phyloP scores from a whole-genome alignment of 2,113 vertebrate genomes.

The Cyanistes caeruleus region DNA sequence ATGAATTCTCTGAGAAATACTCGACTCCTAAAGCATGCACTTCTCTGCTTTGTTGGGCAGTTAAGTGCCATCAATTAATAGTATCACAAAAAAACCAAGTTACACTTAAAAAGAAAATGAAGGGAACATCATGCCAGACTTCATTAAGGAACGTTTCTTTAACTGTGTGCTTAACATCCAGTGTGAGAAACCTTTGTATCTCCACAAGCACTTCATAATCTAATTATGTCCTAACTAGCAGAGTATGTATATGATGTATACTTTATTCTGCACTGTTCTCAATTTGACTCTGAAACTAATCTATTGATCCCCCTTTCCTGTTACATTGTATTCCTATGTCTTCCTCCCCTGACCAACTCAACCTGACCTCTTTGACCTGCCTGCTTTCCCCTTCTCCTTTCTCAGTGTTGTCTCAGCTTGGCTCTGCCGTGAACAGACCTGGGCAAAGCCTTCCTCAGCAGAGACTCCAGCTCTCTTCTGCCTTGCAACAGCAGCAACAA shows the following conservation, averaged over 20 bases:
- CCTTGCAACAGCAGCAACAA: constrained; percentile 83
- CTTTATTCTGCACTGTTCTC: constrained; percentile 56
- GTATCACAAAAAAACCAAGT: neutral
- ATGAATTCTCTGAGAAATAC: neutral
- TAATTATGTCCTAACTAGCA: constrained; percentile 52
- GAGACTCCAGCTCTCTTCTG: constrained; percentile 89
- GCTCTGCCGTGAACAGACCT: constrained; percentile 94
- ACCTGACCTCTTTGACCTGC: constrained; percentile 70
- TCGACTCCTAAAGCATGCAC: neutral
- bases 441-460: constrained; percentile 92
- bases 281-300: constrained; percentile 77
- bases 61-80: neutral
- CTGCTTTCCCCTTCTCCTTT: constrained; percentile 78
- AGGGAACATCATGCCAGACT: constrained; percentile 17
- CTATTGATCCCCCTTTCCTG: constrained; percentile 75
- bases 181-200: constrained; percentile 5
- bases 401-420: constrained; percentile 97
- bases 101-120: neutral
- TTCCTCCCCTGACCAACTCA: constrained; percentile 66
- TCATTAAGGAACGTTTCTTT: constrained; percentile 36
- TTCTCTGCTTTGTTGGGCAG: constrained; percentile 5
- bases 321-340: constrained; percentile 73
- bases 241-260: constrained; percentile 27
- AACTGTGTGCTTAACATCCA: constrained; percentile 7
- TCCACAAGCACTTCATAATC: constrained; percentile 39